phyloP scores from a whole-genome alignment of 2,113 vertebrate genomes.

The Tautogolabrus adspersus region DNA sequence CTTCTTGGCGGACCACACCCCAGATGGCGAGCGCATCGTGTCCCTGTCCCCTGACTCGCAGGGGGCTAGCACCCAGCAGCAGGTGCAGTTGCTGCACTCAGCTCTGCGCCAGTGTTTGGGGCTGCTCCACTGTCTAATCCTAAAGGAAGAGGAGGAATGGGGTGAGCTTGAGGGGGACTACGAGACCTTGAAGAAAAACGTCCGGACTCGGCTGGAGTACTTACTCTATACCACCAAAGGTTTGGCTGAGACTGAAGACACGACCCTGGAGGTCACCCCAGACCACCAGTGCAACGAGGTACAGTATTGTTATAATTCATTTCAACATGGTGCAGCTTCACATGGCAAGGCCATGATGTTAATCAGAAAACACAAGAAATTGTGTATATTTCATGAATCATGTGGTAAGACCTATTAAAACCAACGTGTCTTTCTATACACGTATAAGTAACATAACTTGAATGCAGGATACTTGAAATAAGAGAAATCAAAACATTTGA shows the following conservation, averaged over 20 bases:
- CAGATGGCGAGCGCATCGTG: slow-evolving; percentile 73
- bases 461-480: neutral
- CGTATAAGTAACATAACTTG: no score
- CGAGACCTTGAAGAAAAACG: slow-evolving; percentile 70
- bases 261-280: slow-evolving; percentile 69
- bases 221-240: slow-evolving; percentile 76
- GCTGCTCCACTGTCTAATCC: slow-evolving; percentile 79
- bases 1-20: slow-evolving; percentile 69
- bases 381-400: no score
- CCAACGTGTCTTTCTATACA: no score
- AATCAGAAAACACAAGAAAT: neutral
- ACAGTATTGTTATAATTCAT: neutral
- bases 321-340: neutral
- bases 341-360: neutral
- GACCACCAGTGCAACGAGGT: slow-evolving; percentile 79
- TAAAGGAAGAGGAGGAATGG: slow-evolving; percentile 81
- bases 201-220: slow-evolving; percentile 73
- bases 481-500: neutral
- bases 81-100: slow-evolving; percentile 73
- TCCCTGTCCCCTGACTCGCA: slow-evolving; percentile 54
- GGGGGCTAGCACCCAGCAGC: slow-evolving; percentile 62
- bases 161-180: slow-evolving; percentile 77
- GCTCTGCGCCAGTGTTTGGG: slow-evolving; percentile 81
- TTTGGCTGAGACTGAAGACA: slow-evolving; percentile 61
- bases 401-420: no score